These are phyloP conservation scores for Melierax canorus DNA, from an alignment of 2,113 vertebrate species.

Conservation along the genomic window DNA sequence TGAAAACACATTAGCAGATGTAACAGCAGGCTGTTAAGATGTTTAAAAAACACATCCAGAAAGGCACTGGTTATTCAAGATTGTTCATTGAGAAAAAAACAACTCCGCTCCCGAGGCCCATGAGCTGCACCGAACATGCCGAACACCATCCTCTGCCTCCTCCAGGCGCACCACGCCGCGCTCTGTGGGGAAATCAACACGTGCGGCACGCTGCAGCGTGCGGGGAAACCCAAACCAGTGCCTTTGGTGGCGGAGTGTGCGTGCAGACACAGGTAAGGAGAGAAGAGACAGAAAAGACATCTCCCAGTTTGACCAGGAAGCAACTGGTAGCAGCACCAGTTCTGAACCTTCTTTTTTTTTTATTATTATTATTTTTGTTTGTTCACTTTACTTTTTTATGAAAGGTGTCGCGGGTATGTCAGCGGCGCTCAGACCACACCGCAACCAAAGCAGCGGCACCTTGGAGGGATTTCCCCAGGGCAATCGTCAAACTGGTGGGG, in stretches of 20 bases:
- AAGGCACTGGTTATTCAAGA: not conserved
- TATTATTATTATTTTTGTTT: not conserved
- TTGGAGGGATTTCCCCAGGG: not conserved
- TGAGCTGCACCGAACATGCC: not conserved
- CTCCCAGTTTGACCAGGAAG: not conserved
- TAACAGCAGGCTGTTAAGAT: not conserved
- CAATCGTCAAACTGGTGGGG: fast-evolving
- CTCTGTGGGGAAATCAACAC: not conserved
- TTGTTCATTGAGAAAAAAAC: not conserved
- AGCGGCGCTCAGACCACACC: not conserved
- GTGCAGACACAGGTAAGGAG: not conserved
- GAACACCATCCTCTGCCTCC: not conserved
- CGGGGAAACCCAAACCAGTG: not conserved
- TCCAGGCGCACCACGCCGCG: not conserved
- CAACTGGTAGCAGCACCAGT: not conserved
- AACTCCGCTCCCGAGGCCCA: not conserved
- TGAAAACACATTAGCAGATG: not conserved
- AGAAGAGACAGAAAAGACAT: not conserved
- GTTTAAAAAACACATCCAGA: not conserved
- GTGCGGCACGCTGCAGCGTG: fast-evolving
- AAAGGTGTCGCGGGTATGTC: not conserved
- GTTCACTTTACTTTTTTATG: not conserved
- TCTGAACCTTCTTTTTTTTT: not conserved
- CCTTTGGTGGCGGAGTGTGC: not conserved
- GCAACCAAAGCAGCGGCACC: not conserved